Conservation (phyloP, 2,888 invertebrate species). For the Tortricodes alternella region DNA sequence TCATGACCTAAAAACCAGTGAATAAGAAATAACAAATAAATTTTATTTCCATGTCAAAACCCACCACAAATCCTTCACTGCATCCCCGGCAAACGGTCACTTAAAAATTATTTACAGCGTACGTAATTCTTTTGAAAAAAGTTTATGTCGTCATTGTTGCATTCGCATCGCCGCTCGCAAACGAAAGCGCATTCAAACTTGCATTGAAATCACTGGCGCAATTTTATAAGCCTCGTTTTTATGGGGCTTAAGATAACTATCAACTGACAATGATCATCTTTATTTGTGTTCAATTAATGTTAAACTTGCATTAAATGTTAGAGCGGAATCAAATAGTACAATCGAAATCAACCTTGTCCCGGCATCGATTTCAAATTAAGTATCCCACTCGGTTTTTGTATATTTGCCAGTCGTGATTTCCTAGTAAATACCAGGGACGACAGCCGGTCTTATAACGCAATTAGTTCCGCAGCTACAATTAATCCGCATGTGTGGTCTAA, state of each 20-base stretch:
- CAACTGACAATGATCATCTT: conserved; percentile 8
- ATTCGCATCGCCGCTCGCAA: conserved; percentile 43
- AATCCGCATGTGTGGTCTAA: conserved; percentile 42
- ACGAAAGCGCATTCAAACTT: conserved; percentile 49
- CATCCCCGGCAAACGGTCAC: conserved; percentile 55
- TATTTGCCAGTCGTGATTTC: neutral
- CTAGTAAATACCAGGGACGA: neutral
- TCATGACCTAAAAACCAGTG: conserved; percentile 19
- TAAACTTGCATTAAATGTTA: neutral
- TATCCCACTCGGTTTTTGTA: neutral
- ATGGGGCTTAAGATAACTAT: conserved; percentile 10
- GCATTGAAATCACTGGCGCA: conserved; percentile 45
- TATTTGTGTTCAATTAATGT: conserved; percentile 8
- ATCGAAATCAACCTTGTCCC: neutral
- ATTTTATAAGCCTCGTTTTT: conserved; percentile 31
- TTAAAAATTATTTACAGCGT: conserved; percentile 62
- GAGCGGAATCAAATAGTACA: no score
- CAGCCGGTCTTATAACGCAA: neutral
- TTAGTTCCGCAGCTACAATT: conserved; percentile 33
- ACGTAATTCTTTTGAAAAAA: conserved; percentile 53
- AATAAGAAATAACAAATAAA: conserved; percentile 18
- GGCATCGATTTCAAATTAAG: neutral
- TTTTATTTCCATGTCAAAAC: conserved; percentile 35
- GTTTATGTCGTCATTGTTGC: conserved; percentile 61
- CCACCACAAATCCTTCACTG: conserved; percentile 53